Base-by-base conservation (phyloP, 2,113 vertebrate species). In the Sebastes schlegelii region DNA sequence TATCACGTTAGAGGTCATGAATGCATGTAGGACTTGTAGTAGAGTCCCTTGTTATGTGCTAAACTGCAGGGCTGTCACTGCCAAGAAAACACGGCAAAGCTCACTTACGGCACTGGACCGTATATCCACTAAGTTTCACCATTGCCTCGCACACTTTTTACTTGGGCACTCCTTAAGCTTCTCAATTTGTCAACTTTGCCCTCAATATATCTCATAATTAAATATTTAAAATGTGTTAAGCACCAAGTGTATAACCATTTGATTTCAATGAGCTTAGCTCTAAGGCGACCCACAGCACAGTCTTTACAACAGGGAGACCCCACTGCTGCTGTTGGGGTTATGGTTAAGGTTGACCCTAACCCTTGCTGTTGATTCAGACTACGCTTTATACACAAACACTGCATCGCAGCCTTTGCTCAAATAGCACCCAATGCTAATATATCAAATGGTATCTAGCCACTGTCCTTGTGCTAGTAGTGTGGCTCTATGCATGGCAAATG, bases 1-100 rank as follows among this genome's bases (percentile, higher is more conserved):
- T 58, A 12, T 74, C 21, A 19, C 48, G 55, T 13, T n/a, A 23
- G 46, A 65, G 23, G 42, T 64, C 40, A 74, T 42, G 17, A 45
- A 42, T 54, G 10, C 51, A 61, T 65, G 70, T 57, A 26, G n/a
- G 43, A 54, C 55, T 19, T 52, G 60, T 45, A 60, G 62, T 40
- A 26, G n/a, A 77, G 65, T 34, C 58, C 13, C 62, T 42, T 6
- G 23, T 10, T 52, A 21, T 67, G 16, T 52, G 8, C 21, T 63
- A 40, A 77, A 19, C 67, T 58, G 66, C 60, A 57, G n/a, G n/a
- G 2, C 46, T 73, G 55, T 55, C 13, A n/a, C 23, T 64, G 34
- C 52, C 16, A 58, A 34, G 43, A 54, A 57, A 12, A 51, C 63
- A 40, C 40, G 23, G 6, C 4, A 23, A 45, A 63, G 5, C 19